A percentile compares a stretch with the other conserved stretches of the same genome.
Conservation (phyloP, 2,113 vertebrate genomes). For the Elephas maximus region DNA sequence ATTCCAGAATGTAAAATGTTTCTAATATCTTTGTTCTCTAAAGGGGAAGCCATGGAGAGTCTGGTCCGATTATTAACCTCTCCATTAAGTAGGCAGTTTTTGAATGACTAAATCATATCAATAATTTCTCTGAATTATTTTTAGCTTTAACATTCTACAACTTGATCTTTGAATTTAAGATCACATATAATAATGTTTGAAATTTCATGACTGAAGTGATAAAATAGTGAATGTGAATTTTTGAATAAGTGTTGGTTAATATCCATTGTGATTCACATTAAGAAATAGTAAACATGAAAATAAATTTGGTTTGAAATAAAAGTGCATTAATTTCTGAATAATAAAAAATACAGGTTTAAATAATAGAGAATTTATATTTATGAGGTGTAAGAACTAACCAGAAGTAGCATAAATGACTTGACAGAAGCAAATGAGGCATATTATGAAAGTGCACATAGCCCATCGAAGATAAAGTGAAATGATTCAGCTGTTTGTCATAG, state of each 20-base stretch:
- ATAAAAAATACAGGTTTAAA: background rate
- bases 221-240: background rate
- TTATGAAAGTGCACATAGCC: slow-evolving; percentile 39
- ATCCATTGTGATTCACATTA: background rate
- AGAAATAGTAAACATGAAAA: background rate
- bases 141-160: background rate
- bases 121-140: background rate
- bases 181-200: background rate
- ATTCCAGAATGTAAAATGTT: background rate
- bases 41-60: background rate
- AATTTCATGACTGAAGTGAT: background rate
- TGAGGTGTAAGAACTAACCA: background rate
- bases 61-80: background rate
- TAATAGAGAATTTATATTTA: background rate
- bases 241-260: background rate
- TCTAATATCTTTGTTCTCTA: background rate
- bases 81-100: background rate
- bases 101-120: background rate
- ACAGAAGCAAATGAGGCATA: slow-evolving; percentile 36
- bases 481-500: slow-evolving; percentile 61
- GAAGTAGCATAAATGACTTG: background rate
- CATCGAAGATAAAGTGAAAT: slow-evolving; percentile 47
- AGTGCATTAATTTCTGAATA: background rate
- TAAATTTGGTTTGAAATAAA: slow-evolving; percentile 2
- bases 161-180: background rate